Evolutionary conservation across 2,797 vertebrate species (phyloP).

Genomic region (Anomalospiza imberbis): DNA sequence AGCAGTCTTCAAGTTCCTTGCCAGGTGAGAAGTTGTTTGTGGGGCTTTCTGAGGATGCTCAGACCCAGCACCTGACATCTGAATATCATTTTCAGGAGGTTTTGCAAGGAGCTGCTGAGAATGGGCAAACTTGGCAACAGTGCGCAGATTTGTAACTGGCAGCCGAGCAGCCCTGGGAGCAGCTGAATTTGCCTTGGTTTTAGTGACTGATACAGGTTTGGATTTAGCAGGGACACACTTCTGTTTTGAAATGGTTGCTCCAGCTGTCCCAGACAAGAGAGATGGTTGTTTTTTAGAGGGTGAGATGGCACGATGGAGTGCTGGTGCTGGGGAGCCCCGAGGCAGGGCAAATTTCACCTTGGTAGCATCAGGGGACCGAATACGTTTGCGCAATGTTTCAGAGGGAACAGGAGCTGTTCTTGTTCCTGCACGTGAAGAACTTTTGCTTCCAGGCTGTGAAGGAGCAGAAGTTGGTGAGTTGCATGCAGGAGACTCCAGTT

Average conservation of each 20-base stretch:
- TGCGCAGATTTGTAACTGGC: conserved; percentile 40
- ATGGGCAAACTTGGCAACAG: conserved; percentile 50
- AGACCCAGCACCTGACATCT: background rate
- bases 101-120: conserved; percentile 58
- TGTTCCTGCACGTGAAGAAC: background rate
- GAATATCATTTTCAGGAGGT: background rate
- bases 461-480: background rate
- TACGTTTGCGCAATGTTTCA: conserved; percentile 76
- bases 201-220: background rate
- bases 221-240: conserved; percentile 4
- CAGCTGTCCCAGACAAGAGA: background rate
- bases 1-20: conserved; percentile 43
- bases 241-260: conserved; percentile 14
- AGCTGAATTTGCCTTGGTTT: background rate
- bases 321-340: background rate
- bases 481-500: background rate
- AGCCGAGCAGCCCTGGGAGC: conserved; percentile 65
- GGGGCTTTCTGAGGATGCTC: background rate
- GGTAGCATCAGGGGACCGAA: conserved; percentile 70
- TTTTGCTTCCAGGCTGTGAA: conserved; percentile 14
- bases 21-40: background rate
- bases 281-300: conserved; percentile 6
- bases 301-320: background rate
- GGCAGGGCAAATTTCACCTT: conserved; percentile 24
- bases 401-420: conserved; percentile 49